phyloP scores from a whole-genome alignment of 2,888 invertebrate genomes.

The Hymenopus coronatus region DNA sequence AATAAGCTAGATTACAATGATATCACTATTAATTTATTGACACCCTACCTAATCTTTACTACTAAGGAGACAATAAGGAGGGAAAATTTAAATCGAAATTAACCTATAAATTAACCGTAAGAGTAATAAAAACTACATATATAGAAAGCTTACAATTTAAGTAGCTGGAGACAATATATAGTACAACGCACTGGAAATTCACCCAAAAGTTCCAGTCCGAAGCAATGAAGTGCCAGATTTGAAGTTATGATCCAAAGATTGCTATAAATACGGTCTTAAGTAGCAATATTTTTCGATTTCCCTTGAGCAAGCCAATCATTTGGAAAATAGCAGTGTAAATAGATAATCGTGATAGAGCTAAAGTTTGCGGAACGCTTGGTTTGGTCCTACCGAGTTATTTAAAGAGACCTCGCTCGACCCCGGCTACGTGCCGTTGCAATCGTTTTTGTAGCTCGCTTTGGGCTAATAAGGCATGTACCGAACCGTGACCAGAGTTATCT shows the following conservation, averaged over 20 bases:
- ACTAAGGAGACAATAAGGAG: too few relatives aligned
- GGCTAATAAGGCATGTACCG: not conserved
- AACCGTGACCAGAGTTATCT: not conserved
- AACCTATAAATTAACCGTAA: not conserved
- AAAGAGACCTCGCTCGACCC: not conserved
- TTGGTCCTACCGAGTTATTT: not conserved
- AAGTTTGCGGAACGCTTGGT: not conserved
- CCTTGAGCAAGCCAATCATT: not conserved
- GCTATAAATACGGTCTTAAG: not conserved
- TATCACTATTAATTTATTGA: too few relatives aligned
- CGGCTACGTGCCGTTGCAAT: not conserved
- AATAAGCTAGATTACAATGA: too few relatives aligned
- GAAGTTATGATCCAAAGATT: not conserved
- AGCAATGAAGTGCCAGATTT: not conserved
- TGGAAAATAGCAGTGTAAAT: not conserved
- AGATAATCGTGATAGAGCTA: not conserved
- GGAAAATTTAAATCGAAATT: not conserved
- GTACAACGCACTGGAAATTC: not conserved
- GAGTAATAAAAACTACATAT: not conserved
- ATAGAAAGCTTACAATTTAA: too few relatives aligned
- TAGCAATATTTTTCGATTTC: not conserved
- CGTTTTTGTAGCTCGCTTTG: not conserved
- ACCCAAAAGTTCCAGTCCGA: not conserved
- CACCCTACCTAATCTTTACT: too few relatives aligned
- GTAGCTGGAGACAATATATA: too few relatives aligned